phyloP scores from a whole-genome alignment of 2,888 invertebrate species.

The Eristalinus sepulchralis region DNA sequence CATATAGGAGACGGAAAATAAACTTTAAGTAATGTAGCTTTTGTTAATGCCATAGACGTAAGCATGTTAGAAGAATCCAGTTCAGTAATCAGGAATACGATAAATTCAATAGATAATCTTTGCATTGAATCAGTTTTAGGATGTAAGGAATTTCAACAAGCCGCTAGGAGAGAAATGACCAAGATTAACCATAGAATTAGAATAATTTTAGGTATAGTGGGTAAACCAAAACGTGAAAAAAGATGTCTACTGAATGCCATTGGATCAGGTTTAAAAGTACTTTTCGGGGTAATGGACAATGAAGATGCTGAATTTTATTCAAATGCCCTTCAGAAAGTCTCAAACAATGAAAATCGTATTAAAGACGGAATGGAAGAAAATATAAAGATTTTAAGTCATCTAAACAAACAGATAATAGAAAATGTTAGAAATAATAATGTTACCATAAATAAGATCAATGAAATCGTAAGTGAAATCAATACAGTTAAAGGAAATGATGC shows the following conservation, averaged over 20 bases:
- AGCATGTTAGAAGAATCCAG: slow-evolving; percentile 1
- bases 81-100: not conserved
- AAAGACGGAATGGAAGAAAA: slow-evolving; percentile 14
- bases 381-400: not conserved
- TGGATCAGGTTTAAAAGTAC: slow-evolving; percentile 1
- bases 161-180: slow-evolving; percentile 1
- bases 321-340: slow-evolving; percentile 1
- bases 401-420: slow-evolving; percentile 2
- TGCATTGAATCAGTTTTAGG: not conserved
- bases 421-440: not conserved
- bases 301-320: slow-evolving; percentile 11
- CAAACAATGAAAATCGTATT: not conserved
- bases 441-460: not conserved
- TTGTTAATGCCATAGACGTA: slow-evolving; percentile 3
- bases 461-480: slow-evolving; percentile 6
- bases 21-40: not conserved
- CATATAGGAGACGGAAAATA: not conserved
- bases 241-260: not conserved
- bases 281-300: not conserved
- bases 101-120: slow-evolving; percentile 15
- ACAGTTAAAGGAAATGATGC: not conserved
- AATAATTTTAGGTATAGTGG: slow-evolving; percentile 17
- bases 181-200: not conserved
- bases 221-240: slow-evolving; percentile 10
- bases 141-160: slow-evolving; percentile 15